Evolutionary conservation across 2,797 vertebrate species (phyloP), one percentile per base, ranked within the genome.

Genomic region (Amphiprion clarkii): DNA sequence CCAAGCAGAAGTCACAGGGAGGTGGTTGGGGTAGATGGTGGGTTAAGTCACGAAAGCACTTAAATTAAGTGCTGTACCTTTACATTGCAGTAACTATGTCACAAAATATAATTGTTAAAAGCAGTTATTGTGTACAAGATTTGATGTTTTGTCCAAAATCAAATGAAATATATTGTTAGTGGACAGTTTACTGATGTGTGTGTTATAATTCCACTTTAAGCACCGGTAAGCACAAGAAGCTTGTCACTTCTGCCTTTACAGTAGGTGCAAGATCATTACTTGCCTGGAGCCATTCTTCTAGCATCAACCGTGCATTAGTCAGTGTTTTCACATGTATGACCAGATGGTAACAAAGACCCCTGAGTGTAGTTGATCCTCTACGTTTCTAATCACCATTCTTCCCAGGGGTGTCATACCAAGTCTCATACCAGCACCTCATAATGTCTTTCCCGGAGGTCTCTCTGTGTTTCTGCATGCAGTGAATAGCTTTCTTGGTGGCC

Each of bases 401-500:
- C 92, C 91, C 91, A 91, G 77, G 82, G 17, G 75, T 87, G 88
- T 91, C 89, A 81, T 68, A 81, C 79, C 75, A 72, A 31, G 87
- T 83, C 86, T 91, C 90, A 91, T 90, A 87, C 91, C 88, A 83
- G 76, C 90, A 89, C 90, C 56, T 93, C 87, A 92, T 81, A 91
- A 90, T 88, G 80, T 87, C 90, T 84, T 87, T 87, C 92, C 90
- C 82, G 93, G 92, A 92, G 93, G 93, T 94, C 92, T 84, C 74
- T 79, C 74, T 65, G 46, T 74, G 74, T 91, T 79, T 81, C 69
- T 83, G 79, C 75, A 78, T 75, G 76, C 70, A 86, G 74, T 92
- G 90, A 93, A 92, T 92, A 90, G 89, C 93, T 78, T 71, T 91
- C 92, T 85, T 93, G 92, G 93, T 92, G 93, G 93, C 92, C 92